phyloP scores from a whole-genome alignment of 2,113 vertebrate genomes.

The Dascyllus trimaculatus region DNA sequence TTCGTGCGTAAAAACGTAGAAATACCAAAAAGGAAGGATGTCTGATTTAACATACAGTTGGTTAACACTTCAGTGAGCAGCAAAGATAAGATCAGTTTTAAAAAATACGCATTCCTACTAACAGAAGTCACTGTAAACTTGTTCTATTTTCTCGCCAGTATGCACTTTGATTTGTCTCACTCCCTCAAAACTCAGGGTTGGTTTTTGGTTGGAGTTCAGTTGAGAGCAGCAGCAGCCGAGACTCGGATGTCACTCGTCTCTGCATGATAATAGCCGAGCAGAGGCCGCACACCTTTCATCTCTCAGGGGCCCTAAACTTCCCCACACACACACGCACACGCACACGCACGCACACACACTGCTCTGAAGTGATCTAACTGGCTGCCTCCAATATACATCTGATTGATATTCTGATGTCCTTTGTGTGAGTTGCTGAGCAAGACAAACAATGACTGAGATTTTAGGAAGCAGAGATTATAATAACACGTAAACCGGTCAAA shows the following conservation, averaged over 20 bases:
- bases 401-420: constrained; percentile 24
- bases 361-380: constrained; percentile 45
- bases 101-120: no score
- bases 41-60: no score
- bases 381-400: constrained; percentile 63
- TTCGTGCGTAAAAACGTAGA: not conserved
- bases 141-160: no score
- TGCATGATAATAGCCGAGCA: constrained; percentile 64
- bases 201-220: no score
- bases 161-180: no score
- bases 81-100: no score
- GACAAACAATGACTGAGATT: constrained; percentile 9
- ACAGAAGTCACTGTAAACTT: no score
- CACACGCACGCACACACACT: constrained; percentile 37
- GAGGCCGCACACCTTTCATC: constrained; percentile 59
- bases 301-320: constrained; percentile 36
- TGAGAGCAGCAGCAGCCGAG: not conserved
- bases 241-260: constrained; percentile 50
- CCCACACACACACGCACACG: constrained; percentile 5
- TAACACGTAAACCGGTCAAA: constrained; percentile 17
- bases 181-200: not conserved
- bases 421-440: constrained; percentile 4
- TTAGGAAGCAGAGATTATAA: constrained; percentile 21
- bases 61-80: no score
- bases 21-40: no score